phyloP scores from a whole-genome alignment of 1,140 invertebrate genomes.

The Xylocopa sonorina region DNA sequence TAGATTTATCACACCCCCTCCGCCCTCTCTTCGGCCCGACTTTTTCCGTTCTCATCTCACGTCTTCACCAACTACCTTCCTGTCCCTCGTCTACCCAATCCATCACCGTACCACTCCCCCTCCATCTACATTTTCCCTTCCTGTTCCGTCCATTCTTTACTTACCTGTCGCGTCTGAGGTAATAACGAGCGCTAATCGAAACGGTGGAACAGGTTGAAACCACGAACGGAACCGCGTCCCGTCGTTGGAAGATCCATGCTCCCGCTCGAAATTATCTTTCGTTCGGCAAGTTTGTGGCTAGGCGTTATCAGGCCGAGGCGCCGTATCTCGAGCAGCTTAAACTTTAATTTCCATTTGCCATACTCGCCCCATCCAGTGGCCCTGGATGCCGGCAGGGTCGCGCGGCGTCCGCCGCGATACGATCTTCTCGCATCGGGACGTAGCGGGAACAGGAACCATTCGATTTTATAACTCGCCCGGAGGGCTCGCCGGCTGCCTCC shows the following conservation, averaged over 20 bases:
- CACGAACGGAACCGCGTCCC: background rate
- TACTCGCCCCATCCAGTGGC: background rate
- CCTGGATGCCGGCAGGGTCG: constrained; percentile 7
- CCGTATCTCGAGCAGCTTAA: constrained; percentile 39
- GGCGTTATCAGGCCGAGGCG: constrained; percentile 11
- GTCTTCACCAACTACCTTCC: too few species aligned
- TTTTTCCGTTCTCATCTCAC: background rate
- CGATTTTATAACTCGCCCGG: constrained; percentile 51
- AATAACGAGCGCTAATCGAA: background rate
- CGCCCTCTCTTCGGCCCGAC: too few species aligned
- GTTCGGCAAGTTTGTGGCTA: constrained; percentile 25
- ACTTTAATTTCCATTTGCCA: constrained; percentile 54
- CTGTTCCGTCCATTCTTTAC: background rate
- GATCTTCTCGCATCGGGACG: constrained; percentile 43
- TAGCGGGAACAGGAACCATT: constrained; percentile 45
- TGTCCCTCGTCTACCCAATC: background rate
- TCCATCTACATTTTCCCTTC: background rate
- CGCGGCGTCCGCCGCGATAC: constrained; percentile 10
- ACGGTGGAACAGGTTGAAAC: background rate
- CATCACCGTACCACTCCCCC: background rate
- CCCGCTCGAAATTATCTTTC: constrained; percentile 28
- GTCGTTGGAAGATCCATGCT: constrained; percentile 33
- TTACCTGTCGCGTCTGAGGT: background rate
- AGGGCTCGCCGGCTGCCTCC: constrained; percentile 26
- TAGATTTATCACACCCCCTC: background rate